A percentile compares a stretch with the other conserved stretches of the same genome.
Evolutionary conservation across 2,113 vertebrate species (phyloP).

Genomic region (Rhegmatorhina hoffmannsi): DNA sequence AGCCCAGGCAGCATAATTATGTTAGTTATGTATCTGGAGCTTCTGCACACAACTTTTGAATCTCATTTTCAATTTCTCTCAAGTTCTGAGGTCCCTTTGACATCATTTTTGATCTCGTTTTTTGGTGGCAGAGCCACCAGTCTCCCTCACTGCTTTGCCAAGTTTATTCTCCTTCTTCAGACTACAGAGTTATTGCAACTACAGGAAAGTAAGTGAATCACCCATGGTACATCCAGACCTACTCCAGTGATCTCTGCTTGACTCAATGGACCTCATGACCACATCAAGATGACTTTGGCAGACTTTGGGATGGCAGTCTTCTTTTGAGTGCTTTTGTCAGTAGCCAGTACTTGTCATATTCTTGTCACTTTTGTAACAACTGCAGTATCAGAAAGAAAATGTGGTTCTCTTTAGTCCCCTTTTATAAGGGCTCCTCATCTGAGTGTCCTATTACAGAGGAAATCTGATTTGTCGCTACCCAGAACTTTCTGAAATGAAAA

Average conservation of each 20-base stretch:
- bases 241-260: neutral
- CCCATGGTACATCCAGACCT: neutral
- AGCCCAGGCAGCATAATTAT: neutral
- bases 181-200: neutral
- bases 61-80: neutral
- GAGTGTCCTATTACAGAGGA: neutral
- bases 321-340: neutral
- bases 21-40: neutral
- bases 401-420: rapidly evolving
- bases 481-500: neutral
- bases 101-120: neutral
- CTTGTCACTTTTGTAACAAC: neutral
- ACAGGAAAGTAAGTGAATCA: neutral
- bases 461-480: neutral
- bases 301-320: neutral
- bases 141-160: rapidly evolving
- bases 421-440: neutral
- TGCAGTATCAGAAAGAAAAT: neutral
- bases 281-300: too few relatives aligned
- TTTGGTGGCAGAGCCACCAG: neutral
- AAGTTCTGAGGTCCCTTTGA: neutral
- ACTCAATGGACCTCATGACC: neutral
- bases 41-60: neutral
- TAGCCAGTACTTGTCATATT: neutral
- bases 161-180: neutral